Evolutionary conservation across 2,888 invertebrate genomes (phyloP), one percentile per base, ranked within the genome.

Genomic region (Oscheius myriophilus): DNA sequence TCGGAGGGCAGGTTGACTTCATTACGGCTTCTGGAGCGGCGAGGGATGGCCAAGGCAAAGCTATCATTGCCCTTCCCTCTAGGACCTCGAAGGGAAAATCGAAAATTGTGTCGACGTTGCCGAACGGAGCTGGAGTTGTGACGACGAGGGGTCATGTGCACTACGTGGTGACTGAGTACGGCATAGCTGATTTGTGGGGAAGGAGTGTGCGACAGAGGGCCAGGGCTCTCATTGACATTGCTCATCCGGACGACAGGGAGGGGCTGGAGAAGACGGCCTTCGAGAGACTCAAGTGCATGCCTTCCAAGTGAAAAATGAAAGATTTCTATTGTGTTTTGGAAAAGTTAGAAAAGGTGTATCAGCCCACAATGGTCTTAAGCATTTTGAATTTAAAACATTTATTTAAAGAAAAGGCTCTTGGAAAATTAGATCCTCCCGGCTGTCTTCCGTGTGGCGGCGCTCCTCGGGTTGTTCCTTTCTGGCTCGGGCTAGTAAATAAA

Each of bases 1-100:
- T 95, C 87, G 95, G 95, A 14, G 95, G 95, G 0, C 95, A 96
- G 87, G 92, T 95, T 46, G 96, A 96, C 89, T 96, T 96, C 87
- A 92, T 95, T 78, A 91, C 94, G 67, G 96, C 95, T 26, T 93
- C 95, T 1, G 94, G 93, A 0, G 92, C 93, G 86, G 90, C 92
- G 2, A 86, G 91, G 2, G 95, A 96, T 88, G 94, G 94, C 0
- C 89, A 89, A 76, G 96, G 96, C 25, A 94, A 93, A 87, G 69
- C 78, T 26, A 94, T 96, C 86, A 92, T 96, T 79, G 95, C 95
- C 1, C 90, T 96, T 85, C 92, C 93, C 9, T 94, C 95, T 0
- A 92, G 92, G 7, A 89, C 90, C 12, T 92, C 91, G 80, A 92
- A 91, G 78, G 94, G 94, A 1, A 91, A 91, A 82, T 91, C 91